phyloP scores from a whole-genome alignment of 2,888 invertebrate genomes.

The Chrysotoxum bicinctum region DNA sequence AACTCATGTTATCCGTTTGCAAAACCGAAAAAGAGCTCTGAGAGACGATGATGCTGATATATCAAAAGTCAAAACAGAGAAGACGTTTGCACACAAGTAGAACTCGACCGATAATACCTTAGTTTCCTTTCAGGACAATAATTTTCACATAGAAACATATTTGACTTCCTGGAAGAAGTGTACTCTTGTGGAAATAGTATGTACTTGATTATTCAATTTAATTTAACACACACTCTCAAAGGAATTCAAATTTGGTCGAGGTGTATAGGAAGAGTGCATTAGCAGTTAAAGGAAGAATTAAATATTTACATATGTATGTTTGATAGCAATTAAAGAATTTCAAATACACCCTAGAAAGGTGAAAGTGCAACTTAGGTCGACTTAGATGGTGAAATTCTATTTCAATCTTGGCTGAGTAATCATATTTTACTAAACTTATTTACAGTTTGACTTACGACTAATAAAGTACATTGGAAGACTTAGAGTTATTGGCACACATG shows the following conservation, averaged over 20 bases:
- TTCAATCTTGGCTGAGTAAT: no score
- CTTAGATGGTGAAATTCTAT: no score
- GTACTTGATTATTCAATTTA: not conserved
- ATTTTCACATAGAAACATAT: not conserved
- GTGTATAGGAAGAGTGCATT: not conserved
- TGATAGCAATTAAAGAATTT: no score
- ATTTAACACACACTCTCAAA: not conserved
- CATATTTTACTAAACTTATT: no score
- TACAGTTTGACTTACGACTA: no score
- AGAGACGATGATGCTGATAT: conserved; percentile 39
- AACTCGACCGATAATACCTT: not conserved
- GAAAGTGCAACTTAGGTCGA: no score
- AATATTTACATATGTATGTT: no score
- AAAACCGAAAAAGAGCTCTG: conserved; percentile 10
- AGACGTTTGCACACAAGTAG: not conserved
- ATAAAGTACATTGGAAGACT: no score
- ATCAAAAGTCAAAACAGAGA: conserved; percentile 47
- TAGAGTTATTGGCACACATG: no score
- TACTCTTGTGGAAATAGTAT: not conserved
- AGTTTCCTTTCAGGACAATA: conserved; percentile 24
- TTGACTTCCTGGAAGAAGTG: not conserved
- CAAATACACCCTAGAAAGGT: no score
- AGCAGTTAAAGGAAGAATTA: not conserved
- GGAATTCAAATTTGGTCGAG: not conserved
- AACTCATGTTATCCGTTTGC: conserved; percentile 26